Evolutionary conservation across 2,888 invertebrate genomes (phyloP), one percentile per base, ranked within the genome.

Genomic region (Morinoia aosen): DNA sequence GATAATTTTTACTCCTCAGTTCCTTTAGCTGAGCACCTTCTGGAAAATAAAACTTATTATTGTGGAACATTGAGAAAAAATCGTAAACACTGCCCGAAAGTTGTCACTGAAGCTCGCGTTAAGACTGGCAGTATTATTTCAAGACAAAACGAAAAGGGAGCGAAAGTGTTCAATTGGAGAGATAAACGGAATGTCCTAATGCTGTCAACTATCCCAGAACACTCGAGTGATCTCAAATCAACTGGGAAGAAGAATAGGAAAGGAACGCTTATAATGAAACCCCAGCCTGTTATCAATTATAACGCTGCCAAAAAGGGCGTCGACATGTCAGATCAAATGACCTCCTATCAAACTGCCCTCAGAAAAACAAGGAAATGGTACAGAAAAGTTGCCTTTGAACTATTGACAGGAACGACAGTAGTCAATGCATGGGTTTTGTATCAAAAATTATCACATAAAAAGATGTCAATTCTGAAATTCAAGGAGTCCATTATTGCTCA

Each of bases 111-210:
- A n/a, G n/a, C n/a, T n/a, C n/a, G n/a, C n/a, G n/a, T n/a, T n/a
- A n/a, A n/a, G n/a, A n/a, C n/a, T n/a, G n/a, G 94, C 40, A 61
- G 61, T 39, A 93, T 95, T 39, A 48, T 93, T 58, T 93, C 93
- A 94, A 39, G 10, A 91, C 93, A 96, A 95, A 96, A 96, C 94
- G 64, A 56, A 48, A 93, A 95, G 56, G 95, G 95, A 48, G 94
- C 94, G n/a, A 94, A 95, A 16, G 95, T 95, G 64, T 95, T 76
- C 76, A 61, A 95, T n/a, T n/a, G n/a, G n/a, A n/a, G n/a, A n/a
- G n/a, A n/a, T n/a, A n/a, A n/a, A n/a, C n/a, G n/a, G n/a, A n/a
- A n/a, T n/a, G n/a, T n/a, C n/a, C n/a, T n/a, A n/a, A n/a, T n/a
- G n/a, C n/a, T n/a, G n/a, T n/a, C n/a, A n/a, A n/a, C n/a, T n/a